Percentiles rank a stretch among this genome's conserved stretches.
Conservation (phyloP, 1,140 invertebrate genomes). For the Drosophila orosa region DNA sequence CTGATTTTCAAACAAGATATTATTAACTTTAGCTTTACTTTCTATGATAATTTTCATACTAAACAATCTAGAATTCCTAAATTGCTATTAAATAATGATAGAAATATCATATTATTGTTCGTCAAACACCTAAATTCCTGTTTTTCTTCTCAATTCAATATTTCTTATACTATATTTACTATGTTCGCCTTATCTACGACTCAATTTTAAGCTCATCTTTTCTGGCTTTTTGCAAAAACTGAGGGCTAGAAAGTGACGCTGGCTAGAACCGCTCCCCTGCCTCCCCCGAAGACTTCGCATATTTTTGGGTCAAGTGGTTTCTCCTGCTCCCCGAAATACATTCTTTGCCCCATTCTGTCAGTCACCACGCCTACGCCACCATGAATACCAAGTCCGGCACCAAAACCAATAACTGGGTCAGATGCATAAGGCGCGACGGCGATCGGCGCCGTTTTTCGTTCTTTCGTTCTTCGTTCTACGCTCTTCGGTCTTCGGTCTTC, state of each 20-base stretch:
- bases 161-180: neutral
- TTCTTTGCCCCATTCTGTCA: conserved; percentile 45
- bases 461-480: conserved; percentile 35
- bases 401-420: conserved; percentile 73
- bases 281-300: conserved; percentile 9
- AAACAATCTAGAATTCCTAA: too few species aligned
- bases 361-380: conserved; percentile 66
- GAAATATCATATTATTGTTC: neutral
- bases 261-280: conserved; percentile 20
- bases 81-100: neutral
- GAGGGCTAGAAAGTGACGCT: conserved; percentile 17
- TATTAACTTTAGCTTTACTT: neutral
- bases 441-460: conserved; percentile 39
- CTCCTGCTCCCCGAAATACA: conserved; percentile 27
- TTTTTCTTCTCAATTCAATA: neutral
- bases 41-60: neutral
- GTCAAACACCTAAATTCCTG: neutral
- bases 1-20: neutral
- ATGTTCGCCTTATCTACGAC: neutral
- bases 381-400: conserved; percentile 79
- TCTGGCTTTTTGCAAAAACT: neutral
- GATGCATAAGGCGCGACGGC: conserved; percentile 78
- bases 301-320: conserved; percentile 64
- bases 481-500: conserved; percentile 20
- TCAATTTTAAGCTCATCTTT: neutral